These are phyloP conservation scores for Bhutanitis thaidina DNA, from an alignment of 2,888 invertebrate species.

Conservation along the genomic window DNA sequence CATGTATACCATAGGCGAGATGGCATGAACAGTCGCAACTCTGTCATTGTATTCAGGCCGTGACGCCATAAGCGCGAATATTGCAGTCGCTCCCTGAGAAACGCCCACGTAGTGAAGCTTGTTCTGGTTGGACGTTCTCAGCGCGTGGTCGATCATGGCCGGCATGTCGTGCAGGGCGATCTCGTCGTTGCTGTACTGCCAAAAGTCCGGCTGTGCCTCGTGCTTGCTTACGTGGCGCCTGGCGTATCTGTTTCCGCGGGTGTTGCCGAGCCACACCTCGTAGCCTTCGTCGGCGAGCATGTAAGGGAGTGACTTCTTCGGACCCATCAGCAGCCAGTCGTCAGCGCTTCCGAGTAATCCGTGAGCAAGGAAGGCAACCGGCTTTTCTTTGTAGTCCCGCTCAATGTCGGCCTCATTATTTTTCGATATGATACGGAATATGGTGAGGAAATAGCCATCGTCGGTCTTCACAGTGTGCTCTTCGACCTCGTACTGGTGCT, in stretches of 20 bases:
- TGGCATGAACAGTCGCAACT: conserved; percentile 58
- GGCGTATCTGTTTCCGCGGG: conserved; percentile 64
- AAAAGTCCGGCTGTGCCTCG: conserved; percentile 56
- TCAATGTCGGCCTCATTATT: conserved; percentile 23
- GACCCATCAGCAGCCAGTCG: conserved; percentile 84
- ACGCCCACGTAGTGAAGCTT: conserved; percentile 64
- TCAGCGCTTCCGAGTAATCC: conserved; percentile 84
- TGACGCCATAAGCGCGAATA: conserved; percentile 55
- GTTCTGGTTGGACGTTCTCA: conserved; percentile 47
- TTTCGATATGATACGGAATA: conserved; percentile 63
- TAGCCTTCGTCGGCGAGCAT: conserved; percentile 58
- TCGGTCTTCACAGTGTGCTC: conserved; percentile 59
- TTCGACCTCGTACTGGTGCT: conserved; percentile 55
- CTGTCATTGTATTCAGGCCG: conserved; percentile 62
- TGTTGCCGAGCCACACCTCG: conserved; percentile 72
- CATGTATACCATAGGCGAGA: conserved; percentile 71
- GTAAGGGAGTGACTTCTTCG: conserved; percentile 70
- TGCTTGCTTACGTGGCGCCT: conserved; percentile 57
- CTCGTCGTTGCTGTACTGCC: conserved; percentile 68
- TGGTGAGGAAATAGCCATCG: conserved; percentile 64
- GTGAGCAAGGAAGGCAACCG: conserved; percentile 79
- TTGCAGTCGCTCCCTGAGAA: conserved; percentile 54
- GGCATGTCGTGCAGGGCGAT: conserved; percentile 65
- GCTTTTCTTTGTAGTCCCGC: conserved; percentile 38
- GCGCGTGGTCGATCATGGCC: conserved; percentile 63